phyloP scores from a whole-genome alignment of 2,113 vertebrate species.

The Camelus bactrianus region DNA sequence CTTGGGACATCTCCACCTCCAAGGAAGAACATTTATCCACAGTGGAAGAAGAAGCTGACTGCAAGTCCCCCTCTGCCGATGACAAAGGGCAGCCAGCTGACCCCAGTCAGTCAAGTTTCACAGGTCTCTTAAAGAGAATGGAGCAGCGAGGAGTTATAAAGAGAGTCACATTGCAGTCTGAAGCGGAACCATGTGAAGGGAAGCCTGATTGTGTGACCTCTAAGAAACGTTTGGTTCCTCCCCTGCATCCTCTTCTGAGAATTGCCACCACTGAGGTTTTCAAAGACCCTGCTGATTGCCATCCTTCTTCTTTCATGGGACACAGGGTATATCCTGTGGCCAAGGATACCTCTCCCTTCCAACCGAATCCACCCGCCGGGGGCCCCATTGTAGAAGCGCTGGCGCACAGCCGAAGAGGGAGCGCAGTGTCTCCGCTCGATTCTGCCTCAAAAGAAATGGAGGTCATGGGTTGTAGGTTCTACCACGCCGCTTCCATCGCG shows the following conservation, averaged over 20 bases:
- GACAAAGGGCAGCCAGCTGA: constrained; percentile 72
- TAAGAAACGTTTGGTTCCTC: constrained; percentile 81
- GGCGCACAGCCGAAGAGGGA: constrained; percentile 79
- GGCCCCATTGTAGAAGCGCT: constrained; percentile 78
- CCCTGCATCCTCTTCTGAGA: constrained; percentile 80
- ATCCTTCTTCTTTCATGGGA: constrained; percentile 82
- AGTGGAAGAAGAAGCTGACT: constrained; percentile 74
- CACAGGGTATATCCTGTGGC: constrained; percentile 81
- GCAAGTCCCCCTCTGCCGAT: constrained; percentile 71
- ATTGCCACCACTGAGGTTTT: constrained; percentile 81
- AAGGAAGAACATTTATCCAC: constrained; percentile 74
- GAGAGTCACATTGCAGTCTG: constrained; percentile 74
- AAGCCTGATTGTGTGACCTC: constrained; percentile 75
- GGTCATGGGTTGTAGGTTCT: constrained; percentile 82
- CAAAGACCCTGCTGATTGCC: constrained; percentile 82
- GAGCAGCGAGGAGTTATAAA: constrained; percentile 82
- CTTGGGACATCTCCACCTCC: constrained; percentile 76
- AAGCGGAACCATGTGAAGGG: constrained; percentile 71
- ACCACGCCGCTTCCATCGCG: constrained; percentile 79
- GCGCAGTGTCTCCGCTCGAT: constrained; percentile 72
- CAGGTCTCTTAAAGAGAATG: constrained; percentile 82
- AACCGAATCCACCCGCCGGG: constrained; percentile 78
- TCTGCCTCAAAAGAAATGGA: constrained; percentile 83
- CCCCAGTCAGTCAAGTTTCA: constrained; percentile 77
- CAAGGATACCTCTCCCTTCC: constrained; percentile 80